Percentiles rank a stretch among this genome's conserved stretches.
Evolutionary conservation across 2,797 vertebrate species (phyloP).

Genomic region (Acanthopagrus latus): DNA sequence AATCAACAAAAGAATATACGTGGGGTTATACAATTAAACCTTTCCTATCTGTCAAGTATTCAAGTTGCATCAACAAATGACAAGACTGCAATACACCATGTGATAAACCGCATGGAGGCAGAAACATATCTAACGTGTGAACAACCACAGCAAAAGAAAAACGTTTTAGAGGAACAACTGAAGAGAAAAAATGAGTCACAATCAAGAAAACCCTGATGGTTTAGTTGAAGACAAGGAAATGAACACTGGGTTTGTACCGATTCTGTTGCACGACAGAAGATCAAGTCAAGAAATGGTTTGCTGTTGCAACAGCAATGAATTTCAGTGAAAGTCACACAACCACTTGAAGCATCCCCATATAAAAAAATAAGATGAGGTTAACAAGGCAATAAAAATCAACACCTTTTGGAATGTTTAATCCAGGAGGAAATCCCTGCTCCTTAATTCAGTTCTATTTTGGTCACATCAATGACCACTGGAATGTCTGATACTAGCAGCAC

Average conservation of each 20-base stretch:
- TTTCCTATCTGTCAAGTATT: not conserved
- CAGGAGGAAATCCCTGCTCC: slow-evolving; percentile 5
- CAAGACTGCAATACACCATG: not conserved
- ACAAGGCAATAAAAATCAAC: not conserved
- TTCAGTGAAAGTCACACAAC: not conserved
- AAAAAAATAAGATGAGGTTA: not conserved
- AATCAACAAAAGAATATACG: not conserved
- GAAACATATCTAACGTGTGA: not conserved
- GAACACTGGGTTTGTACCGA: not conserved
- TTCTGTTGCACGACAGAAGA: not conserved
- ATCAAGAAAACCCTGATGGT: not conserved
- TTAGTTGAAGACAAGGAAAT: slow-evolving; percentile 6
- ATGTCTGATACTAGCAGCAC: slow-evolving; percentile 5
- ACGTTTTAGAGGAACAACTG: not conserved
- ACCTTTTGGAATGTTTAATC: not conserved
- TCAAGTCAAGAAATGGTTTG: not conserved
- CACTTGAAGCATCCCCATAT: not conserved
- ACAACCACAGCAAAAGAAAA: slow-evolving; percentile 9
- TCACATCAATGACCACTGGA: slow-evolving; percentile 11
- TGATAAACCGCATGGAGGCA: slow-evolving; percentile 18
- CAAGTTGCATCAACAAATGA: slow-evolving; percentile 5
- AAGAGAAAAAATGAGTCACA: slow-evolving; percentile 16
- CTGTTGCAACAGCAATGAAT: not conserved
- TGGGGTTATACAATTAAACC: not conserved
- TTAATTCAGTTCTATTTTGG: slow-evolving; percentile 22